Conservation (phyloP, 1,140 invertebrate species). For the Hylyphantes graminicola region DNA sequence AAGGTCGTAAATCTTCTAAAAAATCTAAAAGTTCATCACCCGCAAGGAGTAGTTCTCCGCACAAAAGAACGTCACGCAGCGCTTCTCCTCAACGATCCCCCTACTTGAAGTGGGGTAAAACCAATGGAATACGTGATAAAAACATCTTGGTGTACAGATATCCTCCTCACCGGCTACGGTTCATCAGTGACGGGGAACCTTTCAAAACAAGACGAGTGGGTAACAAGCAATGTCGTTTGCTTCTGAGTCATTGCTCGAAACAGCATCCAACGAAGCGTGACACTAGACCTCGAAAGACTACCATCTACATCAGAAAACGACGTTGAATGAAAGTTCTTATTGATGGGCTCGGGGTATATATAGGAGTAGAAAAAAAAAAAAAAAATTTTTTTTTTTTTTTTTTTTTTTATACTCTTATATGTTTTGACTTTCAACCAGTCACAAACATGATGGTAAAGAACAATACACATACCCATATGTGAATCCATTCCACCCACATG, state of each 20-base stretch:
- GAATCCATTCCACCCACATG: constrained; percentile 1
- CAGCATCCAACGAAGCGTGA: neutral
- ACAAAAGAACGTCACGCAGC: too few species aligned
- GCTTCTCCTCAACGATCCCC: too few species aligned
- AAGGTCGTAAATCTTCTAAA: neutral
- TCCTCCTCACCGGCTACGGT: neutral
- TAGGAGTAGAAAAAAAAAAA: neutral
- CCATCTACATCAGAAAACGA: neutral
- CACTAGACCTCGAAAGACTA: neutral
- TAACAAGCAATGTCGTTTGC: neutral
- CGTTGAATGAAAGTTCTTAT: neutral
- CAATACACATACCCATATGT: neutral
- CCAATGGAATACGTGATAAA: too few species aligned
- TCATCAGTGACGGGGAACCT: neutral
- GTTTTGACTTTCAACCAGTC: too few species aligned
- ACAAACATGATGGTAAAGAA: neutral
- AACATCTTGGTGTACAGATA: too few species aligned
- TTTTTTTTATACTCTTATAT: neutral
- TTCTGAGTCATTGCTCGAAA: constrained; percentile 9
- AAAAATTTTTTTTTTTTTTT: constrained; percentile 2
- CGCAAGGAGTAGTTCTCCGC: neutral
- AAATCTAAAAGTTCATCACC: neutral
- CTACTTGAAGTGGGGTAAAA: too few species aligned
- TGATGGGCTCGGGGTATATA: neutral
- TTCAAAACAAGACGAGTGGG: neutral